Percentiles rank a stretch among this genome's conserved stretches.
Evolutionary conservation across 2,888 invertebrate genomes (phyloP).

Genomic region (Chrysina gloriosa): DNA sequence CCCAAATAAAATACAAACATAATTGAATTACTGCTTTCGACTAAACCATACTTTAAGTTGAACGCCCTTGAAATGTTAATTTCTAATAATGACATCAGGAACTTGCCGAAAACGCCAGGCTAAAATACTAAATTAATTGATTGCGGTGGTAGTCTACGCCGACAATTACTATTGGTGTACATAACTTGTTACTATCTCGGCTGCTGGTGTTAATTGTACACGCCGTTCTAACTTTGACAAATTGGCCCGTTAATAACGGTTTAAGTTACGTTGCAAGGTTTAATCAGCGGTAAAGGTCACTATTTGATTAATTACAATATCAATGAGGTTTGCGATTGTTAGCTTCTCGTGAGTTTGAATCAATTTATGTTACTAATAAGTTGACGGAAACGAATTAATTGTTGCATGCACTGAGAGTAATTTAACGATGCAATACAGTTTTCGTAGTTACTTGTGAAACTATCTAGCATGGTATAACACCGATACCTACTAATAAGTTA

Average conservation of each 20-base stretch:
- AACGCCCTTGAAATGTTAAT: not conserved
- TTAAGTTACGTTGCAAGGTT: conserved; percentile 3
- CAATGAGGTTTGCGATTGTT: not conserved
- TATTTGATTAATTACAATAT: conserved; percentile 4
- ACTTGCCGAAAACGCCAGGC: not conserved
- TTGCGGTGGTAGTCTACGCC: not conserved
- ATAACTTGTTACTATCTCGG: not conserved
- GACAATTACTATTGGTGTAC: conserved; percentile 1
- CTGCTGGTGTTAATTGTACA: conserved; percentile 9
- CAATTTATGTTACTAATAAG: no score
- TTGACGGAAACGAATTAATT: no score
- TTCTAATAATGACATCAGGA: not conserved
- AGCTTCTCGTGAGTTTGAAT: not conserved
- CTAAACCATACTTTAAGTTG: conserved; percentile 7
- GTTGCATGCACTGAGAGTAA: no score
- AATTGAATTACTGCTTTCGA: not conserved
- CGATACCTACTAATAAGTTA: no score
- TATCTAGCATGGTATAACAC: no score
- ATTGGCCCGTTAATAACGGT: conserved; percentile 8
- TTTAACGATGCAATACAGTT: no score
- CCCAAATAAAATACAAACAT: no score
- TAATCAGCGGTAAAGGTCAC: not conserved
- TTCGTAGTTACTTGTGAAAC: no score
- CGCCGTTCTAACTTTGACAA: conserved; percentile 3
- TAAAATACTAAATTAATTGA: conserved; percentile 9